A percentile compares a stretch with the other conserved stretches of the same genome.
Conservation (phyloP, 1,140 invertebrate genomes). For the Drosophila hydei region DNA sequence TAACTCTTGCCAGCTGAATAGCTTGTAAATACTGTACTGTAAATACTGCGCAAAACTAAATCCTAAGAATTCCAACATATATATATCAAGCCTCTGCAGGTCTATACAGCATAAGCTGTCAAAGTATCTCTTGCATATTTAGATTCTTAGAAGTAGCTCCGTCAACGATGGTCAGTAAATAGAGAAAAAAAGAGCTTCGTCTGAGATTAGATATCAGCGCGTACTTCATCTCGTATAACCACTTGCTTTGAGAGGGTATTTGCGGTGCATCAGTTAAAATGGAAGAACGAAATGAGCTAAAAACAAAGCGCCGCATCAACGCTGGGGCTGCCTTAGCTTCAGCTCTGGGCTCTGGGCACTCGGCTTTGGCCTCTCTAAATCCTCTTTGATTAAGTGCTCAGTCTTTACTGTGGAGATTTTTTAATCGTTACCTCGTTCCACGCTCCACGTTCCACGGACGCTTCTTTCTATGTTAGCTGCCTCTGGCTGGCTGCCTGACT, state of each 20-base stretch:
- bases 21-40: neutral
- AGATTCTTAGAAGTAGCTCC: no score
- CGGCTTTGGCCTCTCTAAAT: constrained; percentile 69
- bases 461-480: constrained; percentile 1
- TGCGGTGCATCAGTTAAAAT: constrained; percentile 9
- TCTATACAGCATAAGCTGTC: no score
- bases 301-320: constrained; percentile 77
- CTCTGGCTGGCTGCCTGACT: constrained; percentile 7
- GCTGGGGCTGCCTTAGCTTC: constrained; percentile 51
- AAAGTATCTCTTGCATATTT: no score
- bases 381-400: constrained; percentile 82
- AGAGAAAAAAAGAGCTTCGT: no score
- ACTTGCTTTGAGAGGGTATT: constrained; percentile 31
- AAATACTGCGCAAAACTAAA: constrained; percentile 24
- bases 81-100: no score
- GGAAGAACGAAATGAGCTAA: constrained; percentile 42
- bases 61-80: constrained; percentile 4
- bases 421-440: constrained; percentile 74
- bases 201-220: no score
- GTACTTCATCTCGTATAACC: neutral
- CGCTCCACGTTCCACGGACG: neutral
- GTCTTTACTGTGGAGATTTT: constrained; percentile 81
- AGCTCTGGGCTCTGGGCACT: constrained; percentile 5
- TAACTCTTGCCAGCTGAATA: constrained; percentile 35
- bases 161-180: no score